Conservation (phyloP, 2,113 vertebrate species). For the Lanius collurio region DNA sequence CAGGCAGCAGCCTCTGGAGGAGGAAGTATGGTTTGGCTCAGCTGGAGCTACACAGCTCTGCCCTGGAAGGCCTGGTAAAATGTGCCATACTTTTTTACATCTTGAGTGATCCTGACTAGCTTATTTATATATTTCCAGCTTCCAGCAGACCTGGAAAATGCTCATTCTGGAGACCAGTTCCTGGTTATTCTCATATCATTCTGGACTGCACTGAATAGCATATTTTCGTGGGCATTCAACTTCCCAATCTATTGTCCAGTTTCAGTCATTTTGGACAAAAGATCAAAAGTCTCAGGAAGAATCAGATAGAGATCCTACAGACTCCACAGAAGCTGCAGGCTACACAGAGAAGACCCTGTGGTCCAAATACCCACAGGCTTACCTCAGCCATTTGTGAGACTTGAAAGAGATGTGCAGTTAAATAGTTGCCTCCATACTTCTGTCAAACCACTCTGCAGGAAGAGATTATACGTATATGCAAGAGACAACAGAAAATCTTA, state of each 20-base stretch:
- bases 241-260: neutral
- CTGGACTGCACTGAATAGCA: neutral
- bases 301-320: neutral
- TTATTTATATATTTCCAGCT: neutral
- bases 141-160: neutral
- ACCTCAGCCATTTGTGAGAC: neutral
- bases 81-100: neutral
- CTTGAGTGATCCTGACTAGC: neutral
- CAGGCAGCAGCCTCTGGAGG: neutral
- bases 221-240: fast-evolving
- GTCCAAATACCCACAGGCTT: neutral
- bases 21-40: neutral
- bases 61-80: neutral
- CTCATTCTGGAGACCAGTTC: neutral
- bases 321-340: neutral
- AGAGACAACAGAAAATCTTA: neutral
- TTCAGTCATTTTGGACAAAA: neutral
- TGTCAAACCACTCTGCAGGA: neutral
- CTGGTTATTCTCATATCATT: neutral
- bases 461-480: neutral
- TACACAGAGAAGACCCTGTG: neutral
- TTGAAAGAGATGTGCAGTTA: neutral
- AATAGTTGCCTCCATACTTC: neutral
- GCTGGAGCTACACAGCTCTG: neutral
- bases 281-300: neutral